These are phyloP conservation scores for Dexiosoma caninum DNA, from an alignment of 2,888 invertebrate species.

Conservation along the genomic window DNA sequence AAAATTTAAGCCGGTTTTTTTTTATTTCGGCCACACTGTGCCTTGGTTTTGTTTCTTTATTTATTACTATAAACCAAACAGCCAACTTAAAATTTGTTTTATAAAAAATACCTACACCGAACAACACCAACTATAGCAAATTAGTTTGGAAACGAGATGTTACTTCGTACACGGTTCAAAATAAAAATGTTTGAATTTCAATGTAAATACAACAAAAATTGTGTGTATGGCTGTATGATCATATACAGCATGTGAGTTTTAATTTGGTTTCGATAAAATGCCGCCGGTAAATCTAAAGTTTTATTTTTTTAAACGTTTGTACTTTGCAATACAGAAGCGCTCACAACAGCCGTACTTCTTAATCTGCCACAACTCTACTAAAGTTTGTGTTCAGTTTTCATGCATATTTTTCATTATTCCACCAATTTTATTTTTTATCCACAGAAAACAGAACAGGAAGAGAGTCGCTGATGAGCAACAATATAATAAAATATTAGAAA, in stretches of 20 bases:
- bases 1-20: too few relatives aligned
- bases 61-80: conserved; percentile 25
- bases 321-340: conserved; percentile 46
- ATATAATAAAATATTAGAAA: neutral
- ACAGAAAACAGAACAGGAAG: neutral
- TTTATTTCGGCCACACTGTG: neutral
- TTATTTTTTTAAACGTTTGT: conserved; percentile 35
- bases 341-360: conserved; percentile 3
- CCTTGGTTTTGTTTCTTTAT: neutral
- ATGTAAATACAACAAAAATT: neutral
- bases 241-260: conserved; percentile 64
- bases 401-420: neutral
- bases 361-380: conserved; percentile 12
- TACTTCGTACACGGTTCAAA: neutral
- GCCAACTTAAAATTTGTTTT: conserved; percentile 15
- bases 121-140: neutral
- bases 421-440: neutral
- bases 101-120: neutral
- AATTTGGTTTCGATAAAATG: conserved; percentile 64
- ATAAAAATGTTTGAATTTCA: conserved; percentile 13
- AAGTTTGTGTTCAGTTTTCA: conserved; percentile 15
- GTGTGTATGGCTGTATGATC: neutral
- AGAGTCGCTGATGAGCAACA: conserved; percentile 27
- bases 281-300: conserved; percentile 72
- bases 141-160: conserved; percentile 19